Conservation (phyloP, 2,113 vertebrate genomes). For the Pao palembangensis region DNA sequence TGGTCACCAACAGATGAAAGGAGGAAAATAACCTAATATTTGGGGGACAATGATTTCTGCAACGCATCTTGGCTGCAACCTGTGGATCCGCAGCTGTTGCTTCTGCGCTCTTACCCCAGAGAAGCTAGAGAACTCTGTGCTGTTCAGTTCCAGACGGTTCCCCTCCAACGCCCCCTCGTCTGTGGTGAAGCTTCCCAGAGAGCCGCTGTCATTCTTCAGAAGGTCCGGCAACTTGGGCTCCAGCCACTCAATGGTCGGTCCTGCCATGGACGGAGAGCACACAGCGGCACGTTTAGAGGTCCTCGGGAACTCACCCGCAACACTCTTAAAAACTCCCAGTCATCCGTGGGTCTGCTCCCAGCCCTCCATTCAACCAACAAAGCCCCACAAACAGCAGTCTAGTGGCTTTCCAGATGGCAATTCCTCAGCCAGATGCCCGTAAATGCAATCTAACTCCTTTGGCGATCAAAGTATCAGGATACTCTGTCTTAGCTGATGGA, state of each 20-base stretch:
- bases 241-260: constrained; percentile 91
- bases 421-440: constrained; percentile 55
- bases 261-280: constrained; percentile 73
- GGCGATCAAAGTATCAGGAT: constrained; percentile 30
- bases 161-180: constrained; percentile 77
- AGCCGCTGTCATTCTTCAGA: constrained; percentile 87
- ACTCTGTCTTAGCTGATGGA: constrained; percentile 34
- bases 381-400: constrained; percentile 10
- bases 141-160: constrained; percentile 74
- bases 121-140: constrained; percentile 78
- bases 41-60: not conserved
- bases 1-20: not conserved
- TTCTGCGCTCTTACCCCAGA: constrained; percentile 80
- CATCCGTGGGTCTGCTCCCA: not conserved
- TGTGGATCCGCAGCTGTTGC: not conserved
- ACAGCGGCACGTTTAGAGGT: constrained; percentile 79
- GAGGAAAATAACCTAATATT: not conserved
- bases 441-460: constrained; percentile 48
- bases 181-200: constrained; percentile 75
- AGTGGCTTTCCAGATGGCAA: constrained; percentile 32
- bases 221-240: constrained; percentile 91
- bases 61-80: not conserved
- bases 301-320: constrained; percentile 75
- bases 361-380: constrained; percentile 8
- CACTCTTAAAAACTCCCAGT: constrained; percentile 19